These are phyloP conservation scores for Hemibagrus wyckioides DNA, from an alignment of 2,113 vertebrate species.

Conservation along the genomic window DNA sequence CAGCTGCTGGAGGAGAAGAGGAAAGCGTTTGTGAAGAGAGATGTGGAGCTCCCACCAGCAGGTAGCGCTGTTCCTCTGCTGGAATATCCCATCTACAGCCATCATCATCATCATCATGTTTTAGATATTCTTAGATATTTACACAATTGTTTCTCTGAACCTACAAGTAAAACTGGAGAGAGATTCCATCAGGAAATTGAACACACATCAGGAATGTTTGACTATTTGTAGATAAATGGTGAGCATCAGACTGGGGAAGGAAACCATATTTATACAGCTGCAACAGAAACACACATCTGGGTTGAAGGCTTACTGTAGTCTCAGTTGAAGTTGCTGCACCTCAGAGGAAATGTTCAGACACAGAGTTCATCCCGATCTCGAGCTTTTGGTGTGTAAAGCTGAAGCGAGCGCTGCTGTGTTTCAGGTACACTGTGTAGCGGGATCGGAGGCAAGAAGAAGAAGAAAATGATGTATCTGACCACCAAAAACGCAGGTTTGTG, in stretches of 20 bases:
- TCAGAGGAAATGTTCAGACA: neutral
- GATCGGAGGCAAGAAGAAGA: constrained; percentile 92
- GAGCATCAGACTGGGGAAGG: neutral
- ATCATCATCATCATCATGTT: neutral
- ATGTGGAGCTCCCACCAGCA: constrained; percentile 80
- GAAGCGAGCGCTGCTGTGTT: constrained; percentile 21
- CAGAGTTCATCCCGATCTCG: neutral
- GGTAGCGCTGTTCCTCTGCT: constrained; percentile 63
- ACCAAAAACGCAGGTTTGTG: constrained; percentile 88
- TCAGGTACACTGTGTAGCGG: constrained; percentile 88
- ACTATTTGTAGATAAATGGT: neutral
- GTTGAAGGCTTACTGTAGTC: neutral
- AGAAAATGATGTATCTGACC: constrained; percentile 98
- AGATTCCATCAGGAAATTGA: neutral
- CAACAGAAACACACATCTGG: neutral
- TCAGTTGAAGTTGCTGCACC: neutral
- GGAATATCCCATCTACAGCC: no score
- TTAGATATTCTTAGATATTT: no score
- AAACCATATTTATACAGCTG: neutral
- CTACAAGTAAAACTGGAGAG: neutral
- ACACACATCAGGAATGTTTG: neutral
- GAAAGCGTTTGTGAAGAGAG: constrained; percentile 91
- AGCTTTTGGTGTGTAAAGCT: neutral
- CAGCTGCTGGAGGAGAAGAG: constrained; percentile 95
- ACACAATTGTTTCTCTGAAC: neutral